Base-by-base conservation (phyloP, 2,888 invertebrate species). In the Leptopilina myrica region DNA sequence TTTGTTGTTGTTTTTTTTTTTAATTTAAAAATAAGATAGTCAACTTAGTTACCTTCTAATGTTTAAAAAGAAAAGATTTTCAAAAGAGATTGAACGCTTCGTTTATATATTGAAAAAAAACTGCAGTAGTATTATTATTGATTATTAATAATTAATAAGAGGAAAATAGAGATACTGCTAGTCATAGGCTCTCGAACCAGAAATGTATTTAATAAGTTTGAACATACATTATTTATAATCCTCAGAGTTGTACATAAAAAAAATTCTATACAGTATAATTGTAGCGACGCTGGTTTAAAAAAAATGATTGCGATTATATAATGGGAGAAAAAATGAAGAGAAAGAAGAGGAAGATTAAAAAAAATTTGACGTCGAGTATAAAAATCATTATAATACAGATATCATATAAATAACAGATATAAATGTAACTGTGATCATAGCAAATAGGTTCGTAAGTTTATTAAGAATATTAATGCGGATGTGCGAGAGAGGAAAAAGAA, bases 391-490 rank as follows among this genome's bases (percentile, higher is more conserved):
- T 33, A 33, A 33, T 33, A 88, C 87, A 87, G 88, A 89, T 88
- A 86, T 85, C 82, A 86, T 86, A 33, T 33, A 33, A 33, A 33
- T 33, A 85, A 84, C 86, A 88, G 88, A 33, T 88, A 89, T 89
- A 85, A 89, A 88, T 91, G 88, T 91, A 91, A 90, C 91, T 91
- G 91, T 91, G 91, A 91, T 91, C 89, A 88, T 91, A 91, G 90
- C 85, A 82, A 87, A 88, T 91, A 91, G 89, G 87, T 84, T 84
- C 86, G 85, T 89, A 88, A 91, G 87, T 89, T 90, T 87, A 89
- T 88, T 86, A 84, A 78, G 81, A 33, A 81, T 73, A 82, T 73
- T 53, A 73, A 56, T 81, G 81, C 80, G 83, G 83, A 77, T 83
- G 80, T 81, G 80, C 82, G 81, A 76, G 83, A 76, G 83, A 77